Evolutionary conservation across 2,113 vertebrate species (phyloP), one percentile per base, ranked within the genome.

Genomic region (Podiceps cristatus): DNA sequence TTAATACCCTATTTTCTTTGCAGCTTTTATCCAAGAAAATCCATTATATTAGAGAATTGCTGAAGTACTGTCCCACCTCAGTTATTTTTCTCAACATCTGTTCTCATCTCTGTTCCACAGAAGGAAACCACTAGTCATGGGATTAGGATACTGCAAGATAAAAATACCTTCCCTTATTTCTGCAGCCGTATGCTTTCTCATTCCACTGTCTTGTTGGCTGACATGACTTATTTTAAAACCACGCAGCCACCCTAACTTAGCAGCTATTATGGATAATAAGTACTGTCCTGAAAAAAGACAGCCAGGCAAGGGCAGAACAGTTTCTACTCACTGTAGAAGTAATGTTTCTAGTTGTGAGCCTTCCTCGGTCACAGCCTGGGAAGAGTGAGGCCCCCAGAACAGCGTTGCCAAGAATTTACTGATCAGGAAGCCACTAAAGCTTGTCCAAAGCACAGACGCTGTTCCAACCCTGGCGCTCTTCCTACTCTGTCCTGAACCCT

Each of bases 131-230:
- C 53, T 18, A 37, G 47, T 69, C 60, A 55, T 50, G 31, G 52
- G 52, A 58, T 7, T 52, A 58, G 55, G 45, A 72, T 52, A 56
- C 27, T n/a, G 47, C 72, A 84, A 60, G 72, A 77, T 40, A 86
- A 86, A 94, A 93, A 81, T 59, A 95, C 64, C 60, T 90, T 79
- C 52, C 63, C 68, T 86, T 58, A 22, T 74, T 90, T 69, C 50
- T 92, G 37, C 47, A 73, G 55, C 83, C 71, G 35, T 24, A 19
- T 11, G 53, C 37, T 75, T 76, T 85, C 56, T 90, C 53, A 42
- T 53, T 85, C n/a, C 19, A 5, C 28, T 37, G n/a, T 16, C 50
- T 55, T 29, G 10, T 29, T 90, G 82, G 42, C 60, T 80, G 75
- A 77, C 73, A 52, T 27, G 1, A 47, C 29, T 56, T n/a, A 15